Percentiles rank a stretch among this genome's conserved stretches.
Conservation (phyloP, 64 coral and sea anemone genomes). For the Orbicella faveolata region DNA sequence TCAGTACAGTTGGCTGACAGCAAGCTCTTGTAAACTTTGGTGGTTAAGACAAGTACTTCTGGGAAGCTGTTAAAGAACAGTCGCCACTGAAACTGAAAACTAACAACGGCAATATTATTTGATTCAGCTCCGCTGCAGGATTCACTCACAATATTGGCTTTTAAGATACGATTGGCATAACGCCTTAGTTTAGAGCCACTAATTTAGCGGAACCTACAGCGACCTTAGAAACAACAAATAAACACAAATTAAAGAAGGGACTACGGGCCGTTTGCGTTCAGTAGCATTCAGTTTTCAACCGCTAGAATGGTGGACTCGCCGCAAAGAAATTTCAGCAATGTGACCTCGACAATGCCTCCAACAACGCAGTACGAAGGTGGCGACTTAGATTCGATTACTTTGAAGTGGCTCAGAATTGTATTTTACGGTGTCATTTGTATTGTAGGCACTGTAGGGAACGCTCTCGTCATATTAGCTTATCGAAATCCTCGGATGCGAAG, state of each 20-base stretch:
- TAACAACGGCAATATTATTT: not conserved
- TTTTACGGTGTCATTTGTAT: slow-evolving; percentile 17
- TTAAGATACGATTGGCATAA: not conserved
- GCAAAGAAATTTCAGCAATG: slow-evolving; percentile 26
- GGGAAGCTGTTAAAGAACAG: not conserved
- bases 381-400: not conserved
- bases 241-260: not conserved
- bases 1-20: not conserved
- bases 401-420: not conserved
- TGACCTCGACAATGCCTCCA: slow-evolving; percentile 20
- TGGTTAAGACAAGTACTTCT: not conserved
- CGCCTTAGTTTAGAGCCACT: not conserved
- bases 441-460: slow-evolving; percentile 62
- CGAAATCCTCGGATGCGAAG: slow-evolving; percentile 84
- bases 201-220: slow-evolving; percentile 10
- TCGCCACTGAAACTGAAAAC: not conserved
- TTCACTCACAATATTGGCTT: slow-evolving; percentile 1
- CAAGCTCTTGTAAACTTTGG: not conserved
- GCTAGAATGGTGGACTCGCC: not conserved
- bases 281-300: not conserved
- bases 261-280: not conserved
- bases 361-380: not conserved
- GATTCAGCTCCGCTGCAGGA: not conserved
- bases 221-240: not conserved
- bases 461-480: slow-evolving; percentile 76